A percentile compares a stretch with the other conserved stretches of the same genome.
Evolutionary conservation across 2,888 invertebrate genomes (phyloP).

Genomic region (Scaptomyza reducta): DNA sequence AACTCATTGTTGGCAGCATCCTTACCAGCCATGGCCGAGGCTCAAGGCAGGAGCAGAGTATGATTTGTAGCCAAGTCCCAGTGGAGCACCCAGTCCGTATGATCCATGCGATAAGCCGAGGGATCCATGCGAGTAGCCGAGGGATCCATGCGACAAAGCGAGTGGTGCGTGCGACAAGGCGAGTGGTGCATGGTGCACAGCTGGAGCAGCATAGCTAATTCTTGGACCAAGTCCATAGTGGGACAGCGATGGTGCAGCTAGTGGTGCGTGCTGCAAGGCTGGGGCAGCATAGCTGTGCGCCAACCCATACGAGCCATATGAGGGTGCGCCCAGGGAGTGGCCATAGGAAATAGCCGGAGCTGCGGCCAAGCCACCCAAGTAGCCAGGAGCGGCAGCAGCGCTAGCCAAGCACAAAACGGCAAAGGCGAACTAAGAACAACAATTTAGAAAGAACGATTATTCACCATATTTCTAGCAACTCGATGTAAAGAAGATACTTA

Average conservation of each 20-base stretch:
- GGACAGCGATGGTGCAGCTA: slow-evolving; percentile 59
- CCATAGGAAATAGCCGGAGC: slow-evolving; percentile 58
- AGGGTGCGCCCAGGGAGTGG: slow-evolving; percentile 53
- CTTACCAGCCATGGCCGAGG: slow-evolving; percentile 79
- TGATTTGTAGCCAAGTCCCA: slow-evolving; percentile 51
- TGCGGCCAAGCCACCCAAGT: slow-evolving; percentile 69
- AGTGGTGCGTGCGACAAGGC: slow-evolving; percentile 14
- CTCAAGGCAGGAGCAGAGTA: slow-evolving; percentile 84
- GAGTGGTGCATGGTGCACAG: slow-evolving; percentile 47
- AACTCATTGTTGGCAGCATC: too few species aligned
- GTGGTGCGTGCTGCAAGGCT: slow-evolving; percentile 33
- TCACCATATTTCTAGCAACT: too few species aligned
- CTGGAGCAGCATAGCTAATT: slow-evolving; percentile 65
- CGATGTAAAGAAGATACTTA: slow-evolving; percentile 52
- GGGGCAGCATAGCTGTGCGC: slow-evolving; percentile 57
- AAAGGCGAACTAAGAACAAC: slow-evolving; percentile 67
- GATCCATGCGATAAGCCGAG: slow-evolving; percentile 8
- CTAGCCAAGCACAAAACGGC: slow-evolving; percentile 77
- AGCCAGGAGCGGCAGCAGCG: slow-evolving; percentile 82
- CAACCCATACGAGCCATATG: slow-evolving; percentile 66
- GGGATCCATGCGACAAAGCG: slow-evolving; percentile 2
- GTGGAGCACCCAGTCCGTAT: slow-evolving; percentile 21
- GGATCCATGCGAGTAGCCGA: not conserved
- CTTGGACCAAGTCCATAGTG: slow-evolving; percentile 40
- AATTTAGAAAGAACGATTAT: not conserved